Evolutionary conservation across 92 coral and sea anemone genomes (phyloP), one percentile per base, ranked within the genome.

Genomic region (Parazoanthus darwini): DNA sequence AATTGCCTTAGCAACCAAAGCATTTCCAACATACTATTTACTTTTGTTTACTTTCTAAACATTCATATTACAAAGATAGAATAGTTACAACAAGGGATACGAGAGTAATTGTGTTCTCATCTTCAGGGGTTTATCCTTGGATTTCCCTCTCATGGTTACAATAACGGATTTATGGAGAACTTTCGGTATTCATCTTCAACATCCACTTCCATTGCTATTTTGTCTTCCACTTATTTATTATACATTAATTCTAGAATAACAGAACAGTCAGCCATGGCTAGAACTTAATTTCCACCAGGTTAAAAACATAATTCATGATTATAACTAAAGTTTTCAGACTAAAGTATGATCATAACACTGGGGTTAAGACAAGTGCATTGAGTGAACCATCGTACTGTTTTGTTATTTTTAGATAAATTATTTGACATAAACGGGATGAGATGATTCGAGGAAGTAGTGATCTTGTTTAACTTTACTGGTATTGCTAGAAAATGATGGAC

Each of bases 11-110:
- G 56, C 80, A 77, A 77, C 58, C 58, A 77, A 77, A 44, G 23
- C 29, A 42, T 22, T 5, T 44, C 9, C 10, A 77, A 9, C 11
- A 77, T 23, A 43, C n/a, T 77, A 13, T 77, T 44, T 77, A 25
- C 18, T 77, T 77, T 20, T 77, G 14, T 39, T 43, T 44, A 77
- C 81, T 77, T 77, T 43, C 81, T 44, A 77, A 39, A 77, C 56
- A 77, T 77, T 77, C 81, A 77, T 77, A 43, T 44, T 48, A 77
- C 81, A 46, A 77, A 77, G 63, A 77, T 77, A 77, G 81, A 44
- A 77, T 23, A 1, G 5, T 43, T 43, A 77, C 54, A 63, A 3
- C 70, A 63, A 20, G 22, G 8, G n/a, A 63, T 63, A 14, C 8
- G 70, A 23, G n/a, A 63, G 70, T 1, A 63, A 22, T 20, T 23